Evolutionary conservation across 2,113 vertebrate species (phyloP), one percentile per base, ranked within the genome.

Genomic region (Uria aalge): DNA sequence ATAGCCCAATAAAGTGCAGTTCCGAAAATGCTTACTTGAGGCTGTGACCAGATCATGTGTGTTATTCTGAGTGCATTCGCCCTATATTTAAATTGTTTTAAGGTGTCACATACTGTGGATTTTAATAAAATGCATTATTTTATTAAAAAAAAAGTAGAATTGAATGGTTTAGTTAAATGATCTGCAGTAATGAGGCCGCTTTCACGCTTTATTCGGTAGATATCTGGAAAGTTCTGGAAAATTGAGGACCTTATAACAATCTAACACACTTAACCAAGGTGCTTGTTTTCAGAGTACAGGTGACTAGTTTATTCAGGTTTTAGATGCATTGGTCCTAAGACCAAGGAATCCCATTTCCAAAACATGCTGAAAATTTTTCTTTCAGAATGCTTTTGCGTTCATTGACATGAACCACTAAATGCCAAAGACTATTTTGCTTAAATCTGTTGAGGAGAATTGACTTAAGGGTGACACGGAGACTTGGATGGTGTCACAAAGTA

Each of bases 161-260:
- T 40, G 9, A 74, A 75, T 74, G 10, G 6, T 75, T 75, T 85
- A 38, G 6, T 80, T 77, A 67, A 7, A 10, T 66, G 0, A 1
- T 50, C 66, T 77, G 22, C 10, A 62, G 6, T 79, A 75, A 59
- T 55, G 38, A 43, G 12, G 16, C 30, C 38, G 6, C 82, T 75
- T 71, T 21, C 30, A 34, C 3, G 0, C 22, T 56, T 88, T 9
- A 52, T 45, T 83, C 57, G 55, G 48, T 73, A 83, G 50, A 6
- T 80, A n/a, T 2, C n/a, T 71, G 9, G 29, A 40, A 81, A 55
- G 48, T 47, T 47, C 36, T 82, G 40, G 45, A n/a, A 77, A 73
- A 52, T 2, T 40, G 6, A 1, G 1, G 50, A 7, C 34, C 14
- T 84, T 11, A 1, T 30, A 76, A 12, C 0, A 5, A 3, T 85